These are phyloP conservation scores for Rhabdomys pumilio DNA, from an alignment of 2,797 vertebrate genomes.

Conservation along the genomic window DNA sequence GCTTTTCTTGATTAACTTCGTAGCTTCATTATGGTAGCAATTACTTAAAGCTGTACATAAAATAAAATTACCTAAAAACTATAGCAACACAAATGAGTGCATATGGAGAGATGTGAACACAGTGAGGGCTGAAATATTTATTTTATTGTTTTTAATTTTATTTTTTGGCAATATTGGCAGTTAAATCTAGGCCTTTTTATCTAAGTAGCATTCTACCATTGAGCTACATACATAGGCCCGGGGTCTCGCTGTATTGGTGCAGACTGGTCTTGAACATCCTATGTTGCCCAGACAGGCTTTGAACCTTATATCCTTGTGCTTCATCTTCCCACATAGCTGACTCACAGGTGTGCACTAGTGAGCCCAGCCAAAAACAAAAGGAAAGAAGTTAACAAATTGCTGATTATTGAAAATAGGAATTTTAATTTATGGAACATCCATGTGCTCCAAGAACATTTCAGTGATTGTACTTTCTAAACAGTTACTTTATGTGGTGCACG, in stretches of 20 bases:
- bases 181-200: not conserved
- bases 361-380: not conserved
- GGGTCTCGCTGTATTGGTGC: not conserved
- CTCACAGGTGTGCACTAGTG: not conserved
- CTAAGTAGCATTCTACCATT: not conserved
- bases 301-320: not conserved
- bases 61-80: not conserved
- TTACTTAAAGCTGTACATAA: not conserved
- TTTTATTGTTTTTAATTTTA: not conserved
- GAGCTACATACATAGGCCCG: not conserved
- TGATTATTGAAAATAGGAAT: conserved; percentile 37
- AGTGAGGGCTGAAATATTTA: not conserved
- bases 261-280: not conserved
- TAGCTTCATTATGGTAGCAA: conserved; percentile 27
- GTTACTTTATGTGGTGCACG: not conserved
- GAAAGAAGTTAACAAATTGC: not conserved
- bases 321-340: not conserved
- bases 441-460: conserved; percentile 47
- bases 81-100: not conserved
- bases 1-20: not conserved
- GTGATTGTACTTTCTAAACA: conserved; percentile 31
- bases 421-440: not conserved
- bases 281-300: not conserved
- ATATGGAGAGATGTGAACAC: conserved; percentile 4
- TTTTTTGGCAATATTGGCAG: not conserved